A percentile compares a stretch with the other conserved stretches of the same genome.
These are phyloP conservation scores for Listronotus bonariensis DNA, from an alignment of 1,140 invertebrate genomes.

Conservation along the genomic window DNA sequence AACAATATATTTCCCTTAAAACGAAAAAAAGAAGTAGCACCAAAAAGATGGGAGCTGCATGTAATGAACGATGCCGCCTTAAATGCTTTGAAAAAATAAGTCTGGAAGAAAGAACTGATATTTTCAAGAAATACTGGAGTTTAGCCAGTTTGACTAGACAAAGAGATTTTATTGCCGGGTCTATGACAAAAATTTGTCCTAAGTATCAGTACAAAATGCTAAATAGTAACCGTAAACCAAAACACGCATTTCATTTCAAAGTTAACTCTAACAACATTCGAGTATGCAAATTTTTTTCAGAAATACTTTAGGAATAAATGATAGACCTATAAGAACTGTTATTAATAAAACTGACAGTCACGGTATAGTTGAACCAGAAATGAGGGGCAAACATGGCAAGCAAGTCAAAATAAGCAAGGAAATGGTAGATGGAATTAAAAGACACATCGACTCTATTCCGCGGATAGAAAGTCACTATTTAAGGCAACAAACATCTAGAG, in stretches of 20 bases:
- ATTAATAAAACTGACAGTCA: slow-evolving; percentile 18
- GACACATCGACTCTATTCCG: slow-evolving; percentile 48
- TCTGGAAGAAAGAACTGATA: slow-evolving; percentile 6
- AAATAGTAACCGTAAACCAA: slow-evolving; percentile 6
- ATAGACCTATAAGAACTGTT: slow-evolving; percentile 19
- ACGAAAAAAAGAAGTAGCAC: background rate
- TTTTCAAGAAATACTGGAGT: slow-evolving; percentile 29
- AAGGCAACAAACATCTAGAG: slow-evolving; percentile 35
- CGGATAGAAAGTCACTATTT: slow-evolving; percentile 42
- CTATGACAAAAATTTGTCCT: slow-evolving; percentile 8
- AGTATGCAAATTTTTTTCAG: slow-evolving; percentile 30
- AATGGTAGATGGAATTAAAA: slow-evolving; percentile 13
- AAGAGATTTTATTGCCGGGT: slow-evolving; percentile 28
- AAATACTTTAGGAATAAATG: slow-evolving; percentile 22
- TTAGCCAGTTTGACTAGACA: slow-evolving; percentile 24
- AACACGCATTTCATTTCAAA: slow-evolving; percentile 21
- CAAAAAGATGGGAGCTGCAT: slow-evolving; percentile 4
- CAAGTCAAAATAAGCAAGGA: slow-evolving; percentile 39
- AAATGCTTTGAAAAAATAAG: slow-evolving; percentile 12
- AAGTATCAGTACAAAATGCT: slow-evolving; percentile 15
- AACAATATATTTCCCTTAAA: slow-evolving; percentile 9
- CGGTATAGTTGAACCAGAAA: slow-evolving; percentile 12
- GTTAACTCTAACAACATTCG: slow-evolving; percentile 8
- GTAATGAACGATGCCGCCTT: slow-evolving; percentile 6
- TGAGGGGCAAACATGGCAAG: slow-evolving; percentile 44